Conservation (phyloP, 2,888 invertebrate species). For the Troides oblongomaculatus region DNA sequence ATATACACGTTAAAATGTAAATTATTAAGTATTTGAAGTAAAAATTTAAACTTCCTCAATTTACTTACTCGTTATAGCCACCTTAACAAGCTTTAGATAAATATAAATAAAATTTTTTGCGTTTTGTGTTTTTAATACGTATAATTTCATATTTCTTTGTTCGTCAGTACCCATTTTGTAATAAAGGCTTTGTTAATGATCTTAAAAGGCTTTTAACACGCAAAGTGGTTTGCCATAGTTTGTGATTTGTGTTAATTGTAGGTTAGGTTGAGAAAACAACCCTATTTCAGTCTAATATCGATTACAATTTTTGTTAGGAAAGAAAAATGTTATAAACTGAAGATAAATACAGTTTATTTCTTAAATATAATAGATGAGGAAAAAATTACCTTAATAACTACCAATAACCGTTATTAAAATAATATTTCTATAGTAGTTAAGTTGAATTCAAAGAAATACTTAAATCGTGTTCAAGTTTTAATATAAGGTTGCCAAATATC, state of each 20-base stretch:
- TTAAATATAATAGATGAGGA: neutral
- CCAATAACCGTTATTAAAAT: no score
- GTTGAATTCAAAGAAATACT: no score
- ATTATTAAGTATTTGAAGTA: no score
- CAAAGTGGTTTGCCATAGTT: constrained; percentile 44
- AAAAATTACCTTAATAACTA: no score
- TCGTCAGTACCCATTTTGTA: constrained; percentile 33
- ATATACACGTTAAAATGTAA: neutral
- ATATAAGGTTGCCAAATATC: no score
- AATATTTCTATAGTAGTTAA: no score
- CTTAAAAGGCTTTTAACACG: constrained; percentile 52
- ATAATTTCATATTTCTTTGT: constrained; percentile 29
- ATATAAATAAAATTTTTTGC: constrained; percentile 19
- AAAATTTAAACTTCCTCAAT: neutral
- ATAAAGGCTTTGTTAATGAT: constrained; percentile 51
- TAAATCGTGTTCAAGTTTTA: no score
- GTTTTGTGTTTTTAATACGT: constrained; percentile 16
- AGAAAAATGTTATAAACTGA: neutral
- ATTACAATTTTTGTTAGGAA: neutral
- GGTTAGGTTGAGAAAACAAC: constrained; percentile 14
- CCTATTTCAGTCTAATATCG: constrained; percentile 3
- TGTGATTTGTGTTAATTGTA: constrained; percentile 30
- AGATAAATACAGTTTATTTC: neutral
- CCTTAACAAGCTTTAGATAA: constrained; percentile 4
- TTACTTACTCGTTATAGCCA: neutral